phyloP scores from a whole-genome alignment of 2,113 vertebrate genomes.

The Raja brachyura region DNA sequence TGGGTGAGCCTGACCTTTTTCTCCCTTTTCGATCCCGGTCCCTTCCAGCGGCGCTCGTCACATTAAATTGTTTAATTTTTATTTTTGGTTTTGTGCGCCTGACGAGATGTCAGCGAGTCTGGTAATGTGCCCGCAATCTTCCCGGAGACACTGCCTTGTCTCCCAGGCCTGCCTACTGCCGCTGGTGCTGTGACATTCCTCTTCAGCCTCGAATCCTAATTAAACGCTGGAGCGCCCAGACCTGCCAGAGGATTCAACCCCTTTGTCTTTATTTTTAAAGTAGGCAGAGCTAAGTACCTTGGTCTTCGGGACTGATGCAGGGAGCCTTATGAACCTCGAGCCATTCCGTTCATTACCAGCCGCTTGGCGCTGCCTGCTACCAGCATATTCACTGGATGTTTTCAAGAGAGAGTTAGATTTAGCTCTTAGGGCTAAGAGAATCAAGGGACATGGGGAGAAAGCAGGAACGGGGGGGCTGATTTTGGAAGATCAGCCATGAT shows the following conservation, averaged over 20 bases:
- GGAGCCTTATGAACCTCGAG: too few species aligned
- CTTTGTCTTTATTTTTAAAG: conserved; percentile 15
- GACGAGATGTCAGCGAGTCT: background rate
- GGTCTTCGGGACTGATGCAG: too few species aligned
- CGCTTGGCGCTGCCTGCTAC: too few species aligned
- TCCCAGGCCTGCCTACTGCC: background rate
- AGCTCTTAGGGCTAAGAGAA: too few species aligned
- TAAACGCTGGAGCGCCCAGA: background rate
- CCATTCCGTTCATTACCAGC: too few species aligned
- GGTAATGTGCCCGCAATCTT: background rate
- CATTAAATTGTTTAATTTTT: conserved; percentile 8
- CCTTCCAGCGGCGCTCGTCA: background rate
- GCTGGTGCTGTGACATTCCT: background rate
- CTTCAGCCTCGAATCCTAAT: background rate
- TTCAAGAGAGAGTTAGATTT: too few species aligned
- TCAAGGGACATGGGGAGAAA: too few species aligned
- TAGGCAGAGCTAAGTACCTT: too few species aligned
- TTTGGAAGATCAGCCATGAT: too few species aligned
- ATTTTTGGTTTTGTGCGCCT: background rate
- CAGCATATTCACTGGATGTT: too few species aligned
- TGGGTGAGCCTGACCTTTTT: background rate
- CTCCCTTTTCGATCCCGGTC: background rate
- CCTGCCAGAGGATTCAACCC: background rate
- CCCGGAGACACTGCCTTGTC: background rate
- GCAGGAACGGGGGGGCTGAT: too few species aligned